Percentiles rank a stretch among this genome's conserved stretches.
phyloP scores from a whole-genome alignment of 2,888 invertebrate species.

The Hedychridium roseum region DNA sequence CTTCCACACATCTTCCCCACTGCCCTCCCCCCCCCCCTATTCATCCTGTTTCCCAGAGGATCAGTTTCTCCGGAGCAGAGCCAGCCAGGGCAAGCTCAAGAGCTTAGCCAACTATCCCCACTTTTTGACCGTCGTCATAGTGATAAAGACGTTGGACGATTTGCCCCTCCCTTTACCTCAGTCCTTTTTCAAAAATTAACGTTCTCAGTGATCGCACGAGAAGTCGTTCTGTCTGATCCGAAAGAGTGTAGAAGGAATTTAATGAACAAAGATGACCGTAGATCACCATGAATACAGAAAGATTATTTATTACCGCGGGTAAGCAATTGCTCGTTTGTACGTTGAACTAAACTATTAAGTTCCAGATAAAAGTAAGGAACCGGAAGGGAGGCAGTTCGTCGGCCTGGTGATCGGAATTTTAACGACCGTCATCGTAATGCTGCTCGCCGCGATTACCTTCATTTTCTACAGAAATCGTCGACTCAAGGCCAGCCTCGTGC shows the following conservation, averaged over 20 bases:
- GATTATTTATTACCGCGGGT: no score
- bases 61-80: no score
- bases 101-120: background rate
- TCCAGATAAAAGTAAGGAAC: slow-evolving; percentile 67
- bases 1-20: slow-evolving; percentile 29
- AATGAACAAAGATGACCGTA: no score
- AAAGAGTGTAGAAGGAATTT: slow-evolving; percentile 12
- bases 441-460: slow-evolving; percentile 75
- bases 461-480: slow-evolving; percentile 74
- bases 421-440: slow-evolving; percentile 76
- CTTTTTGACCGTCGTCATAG: slow-evolving; percentile 5
- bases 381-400: slow-evolving; percentile 70
- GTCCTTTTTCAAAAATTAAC: no score
- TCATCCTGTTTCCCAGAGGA: no score
- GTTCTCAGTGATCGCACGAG: background rate
- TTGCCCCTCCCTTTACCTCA: no score
- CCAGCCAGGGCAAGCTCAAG: no score
- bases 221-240: slow-evolving; percentile 6
- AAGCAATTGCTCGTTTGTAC: no score
- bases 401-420: slow-evolving; percentile 76
- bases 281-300: no score
- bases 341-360: no score
- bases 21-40: slow-evolving; percentile 17
- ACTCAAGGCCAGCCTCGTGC: slow-evolving; percentile 61
- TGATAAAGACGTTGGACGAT: slow-evolving; percentile 17